A percentile compares a stretch with the other conserved stretches of the same genome.
Evolutionary conservation across 2,113 vertebrate species (phyloP).

Genomic region (Proteles cristata): DNA sequence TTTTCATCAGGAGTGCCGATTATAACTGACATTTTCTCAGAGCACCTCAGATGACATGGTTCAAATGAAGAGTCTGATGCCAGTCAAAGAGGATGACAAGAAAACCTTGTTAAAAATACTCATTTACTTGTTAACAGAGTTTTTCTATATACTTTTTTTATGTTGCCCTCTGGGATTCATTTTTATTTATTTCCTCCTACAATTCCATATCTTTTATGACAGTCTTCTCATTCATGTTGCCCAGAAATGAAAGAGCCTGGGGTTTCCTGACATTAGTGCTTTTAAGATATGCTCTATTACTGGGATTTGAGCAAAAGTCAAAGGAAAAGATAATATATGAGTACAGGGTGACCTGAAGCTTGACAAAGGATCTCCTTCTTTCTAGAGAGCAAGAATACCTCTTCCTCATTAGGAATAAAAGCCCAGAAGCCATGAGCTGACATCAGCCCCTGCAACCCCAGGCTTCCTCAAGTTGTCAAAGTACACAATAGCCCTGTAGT

Average conservation of each 20-base stretch:
- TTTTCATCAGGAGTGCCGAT: constrained; percentile 24
- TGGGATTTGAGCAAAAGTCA: constrained; percentile 65
- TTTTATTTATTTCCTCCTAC: constrained; percentile 75
- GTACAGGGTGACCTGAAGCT: constrained; percentile 56
- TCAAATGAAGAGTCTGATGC: constrained; percentile 64
- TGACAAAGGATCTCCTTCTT: constrained; percentile 48
- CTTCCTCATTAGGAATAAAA: constrained; percentile 66
- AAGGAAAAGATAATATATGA: constrained; percentile 73
- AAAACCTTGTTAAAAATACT: constrained; percentile 73
- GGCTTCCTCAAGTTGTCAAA: constrained; percentile 26
- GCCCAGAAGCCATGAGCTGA: constrained; percentile 54
- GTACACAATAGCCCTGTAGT: not conserved
- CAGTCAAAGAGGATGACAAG: constrained; percentile 62
- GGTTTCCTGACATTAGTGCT: constrained; percentile 61
- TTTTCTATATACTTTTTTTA: constrained; percentile 59
- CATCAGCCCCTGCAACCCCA: not conserved
- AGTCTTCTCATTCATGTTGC: constrained; percentile 72
- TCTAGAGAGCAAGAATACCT: constrained; percentile 8
- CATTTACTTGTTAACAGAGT: constrained; percentile 69
- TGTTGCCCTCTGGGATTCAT: constrained; percentile 76
- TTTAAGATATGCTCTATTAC: constrained; percentile 65
- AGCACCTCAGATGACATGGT: constrained; percentile 60
- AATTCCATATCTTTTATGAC: constrained; percentile 67
- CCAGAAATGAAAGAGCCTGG: constrained; percentile 69
- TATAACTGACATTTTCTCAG: constrained; percentile 75